Evolutionary conservation across 2,888 invertebrate species (phyloP).

Genomic region (Hylaea fasciaria): DNA sequence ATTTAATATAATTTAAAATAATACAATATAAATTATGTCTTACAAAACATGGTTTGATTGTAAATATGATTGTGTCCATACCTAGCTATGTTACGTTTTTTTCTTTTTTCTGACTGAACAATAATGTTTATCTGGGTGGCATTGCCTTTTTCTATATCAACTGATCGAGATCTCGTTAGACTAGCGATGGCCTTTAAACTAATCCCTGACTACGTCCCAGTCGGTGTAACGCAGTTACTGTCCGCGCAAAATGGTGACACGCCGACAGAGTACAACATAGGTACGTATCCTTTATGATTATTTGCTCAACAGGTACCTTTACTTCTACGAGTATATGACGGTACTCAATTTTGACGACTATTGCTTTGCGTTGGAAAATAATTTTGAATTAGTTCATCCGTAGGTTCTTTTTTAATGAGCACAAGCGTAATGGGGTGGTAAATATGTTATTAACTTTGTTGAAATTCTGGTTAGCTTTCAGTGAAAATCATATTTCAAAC

Average conservation of each 20-base stretch:
- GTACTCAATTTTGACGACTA: slow-evolving; percentile 40
- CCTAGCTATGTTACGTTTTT: too few species aligned
- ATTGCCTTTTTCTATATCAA: too few species aligned
- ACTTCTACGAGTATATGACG: slow-evolving; percentile 29
- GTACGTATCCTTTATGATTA: slow-evolving; percentile 66
- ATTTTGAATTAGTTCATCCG: slow-evolving; percentile 20
- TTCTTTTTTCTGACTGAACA: too few species aligned
- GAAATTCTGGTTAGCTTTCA: too few species aligned
- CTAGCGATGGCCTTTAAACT: not conserved
- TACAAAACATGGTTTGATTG: too few species aligned
- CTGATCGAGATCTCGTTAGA: too few species aligned
- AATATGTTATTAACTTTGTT: too few species aligned
- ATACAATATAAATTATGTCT: too few species aligned
- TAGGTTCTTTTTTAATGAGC: slow-evolving; percentile 12
- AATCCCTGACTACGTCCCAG: slow-evolving; percentile 18
- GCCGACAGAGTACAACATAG: slow-evolving; percentile 35
- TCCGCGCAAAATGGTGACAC: slow-evolving; percentile 38
- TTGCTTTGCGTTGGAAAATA: slow-evolving; percentile 31
- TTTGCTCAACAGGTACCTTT: slow-evolving; percentile 69
- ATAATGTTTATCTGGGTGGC: too few species aligned
- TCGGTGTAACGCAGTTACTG: slow-evolving; percentile 43
- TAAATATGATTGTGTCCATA: too few species aligned
- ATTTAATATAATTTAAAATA: too few species aligned
- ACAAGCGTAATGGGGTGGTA: not conserved
- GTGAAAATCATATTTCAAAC: too few species aligned